Evolutionary conservation across 2,113 vertebrate genomes (phyloP).

Genomic region (Melierax canorus): DNA sequence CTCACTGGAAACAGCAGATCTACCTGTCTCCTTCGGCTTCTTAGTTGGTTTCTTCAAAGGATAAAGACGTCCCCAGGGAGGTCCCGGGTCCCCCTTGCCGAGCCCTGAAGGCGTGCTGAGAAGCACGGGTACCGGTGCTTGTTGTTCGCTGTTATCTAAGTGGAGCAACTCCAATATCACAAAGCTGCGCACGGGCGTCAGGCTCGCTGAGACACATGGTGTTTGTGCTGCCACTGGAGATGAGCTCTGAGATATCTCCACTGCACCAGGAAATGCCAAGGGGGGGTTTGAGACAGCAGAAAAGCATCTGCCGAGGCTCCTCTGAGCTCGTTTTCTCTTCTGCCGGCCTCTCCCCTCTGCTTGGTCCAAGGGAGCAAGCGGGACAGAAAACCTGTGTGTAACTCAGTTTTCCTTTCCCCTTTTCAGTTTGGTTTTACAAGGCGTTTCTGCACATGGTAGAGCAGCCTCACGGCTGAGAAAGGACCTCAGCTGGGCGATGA

Average conservation of each 20-base stretch:
- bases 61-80: not conserved
- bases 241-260: not conserved
- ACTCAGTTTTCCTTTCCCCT: not conserved
- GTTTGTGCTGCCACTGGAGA: not conserved
- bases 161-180: not conserved
- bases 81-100: not conserved
- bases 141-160: not conserved
- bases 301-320: not conserved
- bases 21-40: not conserved
- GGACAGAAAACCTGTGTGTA: not conserved
- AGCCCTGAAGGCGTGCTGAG: not conserved
- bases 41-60: not conserved
- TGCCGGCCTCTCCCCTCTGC: not conserved
- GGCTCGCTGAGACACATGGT: not conserved
- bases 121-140: rapidly evolving
- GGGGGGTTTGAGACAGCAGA: not conserved
- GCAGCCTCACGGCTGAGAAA: not conserved
- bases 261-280: not conserved
- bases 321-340: not conserved
- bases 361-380: not conserved
- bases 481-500: not conserved
- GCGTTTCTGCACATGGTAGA: not conserved
- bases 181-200: not conserved
- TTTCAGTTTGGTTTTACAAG: not conserved
- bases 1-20: not conserved